Conservation (phyloP, 2,113 vertebrate genomes). For the Mesoclemmys tuberculata region DNA sequence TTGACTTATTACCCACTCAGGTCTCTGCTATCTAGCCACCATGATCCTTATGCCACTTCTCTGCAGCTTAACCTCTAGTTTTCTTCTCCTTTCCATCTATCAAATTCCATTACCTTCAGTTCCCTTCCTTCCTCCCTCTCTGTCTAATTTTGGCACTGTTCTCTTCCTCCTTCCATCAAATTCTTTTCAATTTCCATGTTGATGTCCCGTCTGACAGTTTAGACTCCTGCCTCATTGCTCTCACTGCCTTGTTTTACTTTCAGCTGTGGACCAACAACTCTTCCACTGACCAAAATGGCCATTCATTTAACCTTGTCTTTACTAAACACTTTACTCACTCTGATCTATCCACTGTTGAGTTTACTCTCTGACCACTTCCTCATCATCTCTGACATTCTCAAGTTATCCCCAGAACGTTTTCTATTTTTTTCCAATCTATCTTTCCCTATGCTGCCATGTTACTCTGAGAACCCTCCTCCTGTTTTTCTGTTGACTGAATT, state of each 20-base stretch:
- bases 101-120: neutral
- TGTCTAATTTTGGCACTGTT: neutral
- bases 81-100: neutral
- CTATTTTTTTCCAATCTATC: no score
- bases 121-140: neutral
- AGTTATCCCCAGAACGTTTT: no score
- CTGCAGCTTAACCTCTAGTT: neutral
- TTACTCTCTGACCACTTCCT: neutral
- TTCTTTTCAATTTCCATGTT: neutral
- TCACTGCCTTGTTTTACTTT: neutral
- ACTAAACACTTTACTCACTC: neutral
- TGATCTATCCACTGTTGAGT: neutral
- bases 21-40: neutral
- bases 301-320: neutral
- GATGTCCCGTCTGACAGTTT: neutral
- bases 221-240: fast-evolving
- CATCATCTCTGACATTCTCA: neutral
- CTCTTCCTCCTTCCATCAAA: neutral
- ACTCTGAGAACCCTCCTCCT: no score
- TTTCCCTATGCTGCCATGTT: no score
- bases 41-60: neutral
- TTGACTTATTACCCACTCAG: neutral
- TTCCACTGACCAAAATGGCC: neutral
- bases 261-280: neutral
- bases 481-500: no score